phyloP scores from a whole-genome alignment of 2,888 invertebrate species.

The Leucophora obtusa region DNA sequence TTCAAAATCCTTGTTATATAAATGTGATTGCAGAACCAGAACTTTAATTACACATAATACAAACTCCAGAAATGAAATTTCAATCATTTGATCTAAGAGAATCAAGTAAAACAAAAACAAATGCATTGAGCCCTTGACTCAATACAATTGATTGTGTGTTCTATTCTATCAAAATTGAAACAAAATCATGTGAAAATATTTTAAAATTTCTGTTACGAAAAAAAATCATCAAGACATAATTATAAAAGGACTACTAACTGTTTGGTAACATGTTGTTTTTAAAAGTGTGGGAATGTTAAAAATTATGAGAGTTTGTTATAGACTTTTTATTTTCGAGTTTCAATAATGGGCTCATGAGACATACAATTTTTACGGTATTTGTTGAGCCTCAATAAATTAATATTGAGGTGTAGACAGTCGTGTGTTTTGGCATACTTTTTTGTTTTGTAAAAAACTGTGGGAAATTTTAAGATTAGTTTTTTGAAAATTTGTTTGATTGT shows the following conservation, averaged over 20 bases:
- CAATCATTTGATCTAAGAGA: too few relatives aligned
- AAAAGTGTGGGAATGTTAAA: neutral
- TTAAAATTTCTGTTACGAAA: conserved; percentile 14
- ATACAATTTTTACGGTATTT: neutral
- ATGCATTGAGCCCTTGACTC: conserved; percentile 10
- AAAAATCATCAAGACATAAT: neutral
- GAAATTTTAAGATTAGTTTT: neutral
- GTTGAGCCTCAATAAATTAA: neutral
- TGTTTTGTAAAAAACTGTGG: neutral
- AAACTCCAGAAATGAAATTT: too few relatives aligned
- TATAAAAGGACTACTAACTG: too few relatives aligned
- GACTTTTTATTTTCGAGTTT: neutral
- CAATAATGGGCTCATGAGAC: neutral
- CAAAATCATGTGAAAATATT: conserved; percentile 24
- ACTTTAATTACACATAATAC: too few relatives aligned
- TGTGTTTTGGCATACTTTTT: neutral
- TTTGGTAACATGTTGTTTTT: too few relatives aligned
- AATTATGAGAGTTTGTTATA: neutral
- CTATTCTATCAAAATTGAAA: too few relatives aligned
- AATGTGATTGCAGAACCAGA: too few relatives aligned
- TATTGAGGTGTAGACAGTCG: neutral
- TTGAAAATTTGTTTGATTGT: neutral
- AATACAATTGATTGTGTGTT: conserved; percentile 5
- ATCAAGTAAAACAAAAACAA: neutral
- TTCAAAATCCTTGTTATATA: too few relatives aligned